A percentile compares a stretch with the other conserved stretches of the same genome.
These are phyloP conservation scores for Hyles vespertilio DNA, from an alignment of 1,140 invertebrate genomes.

Conservation along the genomic window DNA sequence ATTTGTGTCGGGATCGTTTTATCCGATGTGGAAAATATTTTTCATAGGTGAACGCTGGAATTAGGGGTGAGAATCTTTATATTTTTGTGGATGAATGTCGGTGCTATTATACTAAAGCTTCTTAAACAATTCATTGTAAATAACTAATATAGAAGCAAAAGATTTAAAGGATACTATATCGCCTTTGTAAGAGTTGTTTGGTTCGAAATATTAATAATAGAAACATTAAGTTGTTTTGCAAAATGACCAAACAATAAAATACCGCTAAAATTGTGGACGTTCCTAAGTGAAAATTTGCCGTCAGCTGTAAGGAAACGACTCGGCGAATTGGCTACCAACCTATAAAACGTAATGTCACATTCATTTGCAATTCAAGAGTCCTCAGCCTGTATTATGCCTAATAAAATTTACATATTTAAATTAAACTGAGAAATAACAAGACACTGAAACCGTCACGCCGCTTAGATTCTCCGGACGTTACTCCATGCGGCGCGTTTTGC, in stretches of 20 bases:
- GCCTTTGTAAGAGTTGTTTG: no score
- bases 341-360: slow-evolving; percentile 71
- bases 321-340: slow-evolving; percentile 67
- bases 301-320: slow-evolving; percentile 53
- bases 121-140: no score
- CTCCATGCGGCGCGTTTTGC: slow-evolving; percentile 1
- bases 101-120: no score
- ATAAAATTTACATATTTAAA: slow-evolving; percentile 76
- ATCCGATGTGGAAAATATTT: slow-evolving; percentile 28
- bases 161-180: no score
- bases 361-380: slow-evolving; percentile 74
- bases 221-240: slow-evolving; percentile 5
- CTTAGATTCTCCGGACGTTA: slow-evolving; percentile 43
- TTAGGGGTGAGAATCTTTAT: slow-evolving; percentile 10
- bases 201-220: not conserved
- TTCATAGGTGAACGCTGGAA: slow-evolving; percentile 25
- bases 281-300: slow-evolving; percentile 68
- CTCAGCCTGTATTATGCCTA: slow-evolving; percentile 70
- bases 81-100: not conserved
- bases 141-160: no score
- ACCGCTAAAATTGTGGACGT: slow-evolving; percentile 38
- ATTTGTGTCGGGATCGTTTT: slow-evolving; percentile 34
- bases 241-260: slow-evolving; percentile 24
- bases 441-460: slow-evolving; percentile 51
- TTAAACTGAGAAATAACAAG: slow-evolving; percentile 72